These are phyloP conservation scores for Passer montanus DNA, from an alignment of 2,113 vertebrate species.

Conservation along the genomic window DNA sequence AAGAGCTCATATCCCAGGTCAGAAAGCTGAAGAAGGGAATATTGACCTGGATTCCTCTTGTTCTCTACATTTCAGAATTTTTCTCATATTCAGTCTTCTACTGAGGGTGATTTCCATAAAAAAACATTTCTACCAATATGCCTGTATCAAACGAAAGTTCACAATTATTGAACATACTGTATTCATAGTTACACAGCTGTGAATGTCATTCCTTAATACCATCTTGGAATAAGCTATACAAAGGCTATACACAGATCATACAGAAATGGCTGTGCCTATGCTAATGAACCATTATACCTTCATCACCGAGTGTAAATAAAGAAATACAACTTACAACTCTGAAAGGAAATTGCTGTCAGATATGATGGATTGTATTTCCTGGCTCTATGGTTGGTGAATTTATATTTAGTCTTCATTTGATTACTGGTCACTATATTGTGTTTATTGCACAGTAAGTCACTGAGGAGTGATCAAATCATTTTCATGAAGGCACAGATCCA, in stretches of 20 bases:
- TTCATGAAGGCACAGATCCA: background rate
- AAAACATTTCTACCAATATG: background rate
- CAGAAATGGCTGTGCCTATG: background rate
- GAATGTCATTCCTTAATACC: background rate
- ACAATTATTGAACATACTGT: background rate
- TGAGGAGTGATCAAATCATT: background rate
- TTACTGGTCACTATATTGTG: background rate
- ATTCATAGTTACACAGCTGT: background rate
- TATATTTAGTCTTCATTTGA: conserved; percentile 3
- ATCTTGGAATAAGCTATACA: background rate
- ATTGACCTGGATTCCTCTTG: background rate
- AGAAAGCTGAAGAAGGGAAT: background rate
- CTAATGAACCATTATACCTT: conserved; percentile 4
- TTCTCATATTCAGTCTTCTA: background rate
- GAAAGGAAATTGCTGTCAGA: conserved; percentile 49
- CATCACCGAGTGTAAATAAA: conserved; percentile 20
- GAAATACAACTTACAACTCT: background rate
- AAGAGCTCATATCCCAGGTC: background rate
- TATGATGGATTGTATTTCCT: conserved; percentile 22
- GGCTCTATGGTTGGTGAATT: background rate
- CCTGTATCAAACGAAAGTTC: background rate
- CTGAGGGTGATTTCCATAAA: background rate
- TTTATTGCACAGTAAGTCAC: background rate
- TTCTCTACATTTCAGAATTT: background rate
- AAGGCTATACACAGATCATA: background rate